Evolutionary conservation across 2,113 vertebrate genomes (phyloP).

Genomic region (Maccullochella peelii): DNA sequence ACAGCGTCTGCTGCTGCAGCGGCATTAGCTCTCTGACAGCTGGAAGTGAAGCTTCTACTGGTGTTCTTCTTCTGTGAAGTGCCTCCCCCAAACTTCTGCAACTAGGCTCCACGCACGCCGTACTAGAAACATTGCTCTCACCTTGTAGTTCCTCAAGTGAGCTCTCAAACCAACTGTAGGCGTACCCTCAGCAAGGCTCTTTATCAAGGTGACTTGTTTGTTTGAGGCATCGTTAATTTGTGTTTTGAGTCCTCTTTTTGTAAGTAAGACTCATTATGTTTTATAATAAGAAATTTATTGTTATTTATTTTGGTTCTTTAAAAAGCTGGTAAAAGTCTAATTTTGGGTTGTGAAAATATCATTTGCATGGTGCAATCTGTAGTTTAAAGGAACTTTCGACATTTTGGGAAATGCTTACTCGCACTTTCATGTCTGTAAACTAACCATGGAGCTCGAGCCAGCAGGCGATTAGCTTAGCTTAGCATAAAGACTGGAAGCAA

Average conservation of each 20-base stretch:
- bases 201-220: not conserved
- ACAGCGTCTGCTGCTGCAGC: conserved; percentile 54
- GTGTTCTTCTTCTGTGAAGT: conserved; percentile 67
- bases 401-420: not conserved
- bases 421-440: not conserved
- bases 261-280: not conserved
- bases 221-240: too few relatives aligned
- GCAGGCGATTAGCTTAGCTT: not conserved
- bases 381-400: not conserved
- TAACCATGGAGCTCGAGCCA: not conserved
- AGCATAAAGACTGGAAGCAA: not conserved
- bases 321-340: not conserved
- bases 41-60: conserved; percentile 62
- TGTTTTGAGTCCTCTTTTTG: not conserved
- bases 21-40: conserved; percentile 68
- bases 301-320: not conserved
- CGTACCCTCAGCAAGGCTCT: not conserved
- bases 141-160: conserved; percentile 30
- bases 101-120: conserved; percentile 36
- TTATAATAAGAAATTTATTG: too few relatives aligned
- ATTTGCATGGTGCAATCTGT: not conserved
- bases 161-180: conserved; percentile 27
- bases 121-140: conserved; percentile 41
- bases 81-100: conserved; percentile 69
- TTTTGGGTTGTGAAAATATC: not conserved